Base-by-base conservation (phyloP, 2,888 invertebrate species). In the Archaeoteleia sp. region DNA sequence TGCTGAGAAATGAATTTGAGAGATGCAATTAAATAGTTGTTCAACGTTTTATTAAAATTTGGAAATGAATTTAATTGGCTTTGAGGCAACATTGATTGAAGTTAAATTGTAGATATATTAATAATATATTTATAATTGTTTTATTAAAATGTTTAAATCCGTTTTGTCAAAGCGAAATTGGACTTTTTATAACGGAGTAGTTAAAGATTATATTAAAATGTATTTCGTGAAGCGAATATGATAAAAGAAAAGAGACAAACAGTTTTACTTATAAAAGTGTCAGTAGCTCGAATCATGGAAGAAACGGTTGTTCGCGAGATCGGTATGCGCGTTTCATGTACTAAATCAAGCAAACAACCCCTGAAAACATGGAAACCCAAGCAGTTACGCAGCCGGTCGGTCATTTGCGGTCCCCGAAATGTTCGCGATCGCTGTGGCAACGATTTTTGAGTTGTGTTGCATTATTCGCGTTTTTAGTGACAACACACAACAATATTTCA, bases 311-410 rank as follows among this genome's bases (percentile, higher is more conserved):
- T 49, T 71, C 72, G 45, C 54, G 62, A 49, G 67, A 61, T 58
- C 58, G 66, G 73, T 71, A 70, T 72, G 54, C 67, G 65, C 68
- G 70, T 57, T 67, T 71, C 62, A 53, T 53, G 67, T 68, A 73
- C 72, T 82, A 82, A 81, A 82, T 82, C 82, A 82, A 82, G 74
- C 75, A 75, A 80, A 79, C 76, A 76, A 72, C 76, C 63, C 53
- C 63, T 30, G 29, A 62, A 62, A 62, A 57, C 57, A 62, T 45
- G 27, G 45, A 62, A 61, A 32, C 57, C 67, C 46, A 37, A 42
- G 58, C 57, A 62, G 77, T 78, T 77, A 75, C 73, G 70, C 73
- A 71, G 73, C 67, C 67, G 75, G 72, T 55, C 67, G 79, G 77
- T 80, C 80, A 78, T 82, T 81, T 82, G 82, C 70, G 81, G 82